Conservation (phyloP, 2,797 vertebrate genomes). For the Serranus cabrilla region DNA sequence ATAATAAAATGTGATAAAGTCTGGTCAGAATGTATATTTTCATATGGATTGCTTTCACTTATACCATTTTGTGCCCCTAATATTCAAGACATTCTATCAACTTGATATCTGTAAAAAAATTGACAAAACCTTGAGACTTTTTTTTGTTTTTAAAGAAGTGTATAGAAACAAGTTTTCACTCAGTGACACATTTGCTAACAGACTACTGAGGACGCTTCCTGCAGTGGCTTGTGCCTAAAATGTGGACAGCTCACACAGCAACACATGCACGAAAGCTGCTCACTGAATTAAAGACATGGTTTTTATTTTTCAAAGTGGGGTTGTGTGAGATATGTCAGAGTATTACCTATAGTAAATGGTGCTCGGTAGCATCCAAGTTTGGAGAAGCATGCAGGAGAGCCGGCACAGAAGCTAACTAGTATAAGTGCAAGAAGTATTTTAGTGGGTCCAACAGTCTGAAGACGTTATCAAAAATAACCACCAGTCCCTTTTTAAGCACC, state of each 20-base stretch:
- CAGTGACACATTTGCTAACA: background rate
- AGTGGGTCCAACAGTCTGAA: no score
- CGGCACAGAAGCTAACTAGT: no score
- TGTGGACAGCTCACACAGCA: conserved; percentile 45
- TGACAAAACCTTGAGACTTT: background rate
- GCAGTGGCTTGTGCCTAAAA: conserved; percentile 21
- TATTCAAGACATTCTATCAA: background rate
- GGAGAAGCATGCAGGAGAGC: no score
- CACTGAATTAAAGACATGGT: conserved; percentile 34
- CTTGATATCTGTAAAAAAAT: background rate
- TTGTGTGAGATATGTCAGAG: no score
- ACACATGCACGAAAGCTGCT: conserved; percentile 56
- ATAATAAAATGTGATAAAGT: no score
- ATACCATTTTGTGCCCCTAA: conserved; percentile 23
- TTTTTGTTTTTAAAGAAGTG: background rate
- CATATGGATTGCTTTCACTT: conserved; percentile 36
- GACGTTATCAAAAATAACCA: no score
- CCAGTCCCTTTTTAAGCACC: no score
- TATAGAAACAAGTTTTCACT: background rate
- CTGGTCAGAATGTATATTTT: no score
- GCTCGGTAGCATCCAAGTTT: no score
- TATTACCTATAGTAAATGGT: no score
- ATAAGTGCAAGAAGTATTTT: no score
- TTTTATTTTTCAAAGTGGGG: no score
- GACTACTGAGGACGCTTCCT: conserved; percentile 17